These are phyloP conservation scores for Nymphalis urticae DNA, from an alignment of 2,888 invertebrate genomes.

Conservation along the genomic window DNA sequence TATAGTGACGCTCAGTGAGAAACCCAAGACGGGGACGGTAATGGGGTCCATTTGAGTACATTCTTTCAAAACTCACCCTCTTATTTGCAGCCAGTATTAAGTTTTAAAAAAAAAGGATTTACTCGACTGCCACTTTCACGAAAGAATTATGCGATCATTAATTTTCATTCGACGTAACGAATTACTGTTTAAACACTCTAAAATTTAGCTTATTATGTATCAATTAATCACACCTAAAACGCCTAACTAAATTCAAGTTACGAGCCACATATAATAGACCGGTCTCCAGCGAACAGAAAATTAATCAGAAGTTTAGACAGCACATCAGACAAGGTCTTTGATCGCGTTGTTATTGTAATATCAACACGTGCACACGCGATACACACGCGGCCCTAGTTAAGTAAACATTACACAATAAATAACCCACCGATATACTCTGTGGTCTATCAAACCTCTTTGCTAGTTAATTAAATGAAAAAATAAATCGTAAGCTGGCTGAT, in stretches of 20 bases:
- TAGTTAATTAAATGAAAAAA: constrained; percentile 50
- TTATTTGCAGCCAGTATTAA: constrained; percentile 35
- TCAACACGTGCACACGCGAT: constrained; percentile 54
- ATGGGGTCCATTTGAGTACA: constrained; percentile 38
- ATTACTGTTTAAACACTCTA: constrained; percentile 22
- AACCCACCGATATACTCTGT: constrained; percentile 39
- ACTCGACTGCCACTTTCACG: constrained; percentile 20
- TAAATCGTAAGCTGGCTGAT: constrained; percentile 43
- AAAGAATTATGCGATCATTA: constrained; percentile 5
- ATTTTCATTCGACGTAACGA: not conserved
- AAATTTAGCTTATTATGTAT: constrained; percentile 13
- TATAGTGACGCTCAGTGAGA: constrained; percentile 46
- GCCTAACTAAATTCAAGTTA: constrained; percentile 22
- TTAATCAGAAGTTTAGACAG: constrained; percentile 48
- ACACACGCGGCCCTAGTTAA: constrained; percentile 33
- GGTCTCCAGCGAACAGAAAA: constrained; percentile 50
- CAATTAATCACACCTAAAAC: constrained; percentile 9
- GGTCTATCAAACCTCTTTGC: constrained; percentile 41
- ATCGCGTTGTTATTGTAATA: constrained; percentile 67
- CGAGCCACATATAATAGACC: constrained; percentile 36
- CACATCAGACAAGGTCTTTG: constrained; percentile 60
- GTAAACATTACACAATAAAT: constrained; percentile 44
- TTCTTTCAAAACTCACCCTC: constrained; percentile 37
- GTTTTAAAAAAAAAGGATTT: constrained; percentile 30
- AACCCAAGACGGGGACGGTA: constrained; percentile 39